Evolutionary conservation across 2,797 vertebrate genomes (phyloP), one percentile per base, ranked within the genome.

Genomic region (Danio tinwini): DNA sequence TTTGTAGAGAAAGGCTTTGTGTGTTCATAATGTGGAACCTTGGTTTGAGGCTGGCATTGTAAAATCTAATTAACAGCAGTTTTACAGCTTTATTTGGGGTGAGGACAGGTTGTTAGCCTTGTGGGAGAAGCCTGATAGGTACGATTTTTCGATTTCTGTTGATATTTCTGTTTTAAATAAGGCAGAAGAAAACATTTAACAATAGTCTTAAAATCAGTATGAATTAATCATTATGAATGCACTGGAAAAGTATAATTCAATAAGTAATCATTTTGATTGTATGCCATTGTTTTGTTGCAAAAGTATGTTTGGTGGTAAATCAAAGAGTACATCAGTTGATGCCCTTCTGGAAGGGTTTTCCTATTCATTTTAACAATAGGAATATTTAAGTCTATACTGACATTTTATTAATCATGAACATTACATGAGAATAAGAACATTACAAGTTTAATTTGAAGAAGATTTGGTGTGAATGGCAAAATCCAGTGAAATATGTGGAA

Each of bases 31-130:
- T 50, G 64, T 58, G 53, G 75, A 77, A 59, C 53, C 44, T 14
- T 16, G 64, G 42, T 50, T 68, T 21, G 44, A 55, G 64, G 52
- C 16, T 19, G 5, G 16, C 13, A 47, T 47, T 58, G 53, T 50
- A 39, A 68, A 77, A 58, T 47, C 74, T 77, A 68, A 68, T 77
- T 77, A 69, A 69, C 55, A 58, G 42, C n/a, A 14, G 7, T 68
- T 77, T 77, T 40, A 69, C 53, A 37, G 70, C 78, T 52, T 40
- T 65, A 44, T 47, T 74, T 47, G 80, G 71, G 21, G 40, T 40
- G 42, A 70, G 74, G 71, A 42, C 61, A 65, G 62, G 40, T 40
- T 68, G 67, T 80, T 56, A 45, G 62, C 77, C 82, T 68, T 65
- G 14, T 56, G 9, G 39, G 40, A 56, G 61, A 19, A 55, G 61